Percentiles rank a stretch among this genome's conserved stretches.
Conservation (phyloP, 2,797 vertebrate genomes). For the Bradypodion pumilum region DNA sequence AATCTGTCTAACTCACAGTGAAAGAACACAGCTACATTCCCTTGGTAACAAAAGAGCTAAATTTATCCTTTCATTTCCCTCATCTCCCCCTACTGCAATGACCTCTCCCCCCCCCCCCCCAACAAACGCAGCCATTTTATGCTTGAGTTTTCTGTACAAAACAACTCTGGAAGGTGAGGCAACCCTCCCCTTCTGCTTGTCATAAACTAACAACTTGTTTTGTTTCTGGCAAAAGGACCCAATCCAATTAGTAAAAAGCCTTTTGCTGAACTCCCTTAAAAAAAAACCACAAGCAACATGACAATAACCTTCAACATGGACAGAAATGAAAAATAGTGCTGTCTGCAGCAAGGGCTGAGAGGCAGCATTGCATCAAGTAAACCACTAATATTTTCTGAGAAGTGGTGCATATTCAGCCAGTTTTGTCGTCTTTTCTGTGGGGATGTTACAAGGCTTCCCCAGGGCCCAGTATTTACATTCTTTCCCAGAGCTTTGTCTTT, state of each 20-base stretch:
- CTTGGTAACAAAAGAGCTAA: slow-evolving; percentile 30
- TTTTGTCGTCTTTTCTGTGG: neutral
- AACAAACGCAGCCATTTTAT: neutral
- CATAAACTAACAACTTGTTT: slow-evolving; percentile 30
- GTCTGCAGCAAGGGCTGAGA: slow-evolving; percentile 22
- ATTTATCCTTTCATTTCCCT: slow-evolving; percentile 1
- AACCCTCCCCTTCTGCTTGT: neutral
- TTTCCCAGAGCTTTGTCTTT: neutral
- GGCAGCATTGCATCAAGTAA: slow-evolving; percentile 17
- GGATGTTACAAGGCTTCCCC: slow-evolving; percentile 7
- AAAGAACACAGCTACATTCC: neutral
- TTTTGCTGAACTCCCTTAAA: slow-evolving; percentile 52
- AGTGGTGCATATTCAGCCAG: neutral
- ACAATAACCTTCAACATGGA: slow-evolving; percentile 18
- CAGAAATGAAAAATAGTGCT: slow-evolving; percentile 47
- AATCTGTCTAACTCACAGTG: neutral
- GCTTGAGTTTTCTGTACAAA: neutral
- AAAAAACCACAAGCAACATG: neutral
- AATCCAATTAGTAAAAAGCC: slow-evolving; percentile 59
- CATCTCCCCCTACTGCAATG: neutral
- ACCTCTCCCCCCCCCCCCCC: neutral
- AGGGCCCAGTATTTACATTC: rapidly evolving
- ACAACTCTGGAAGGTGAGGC: neutral
- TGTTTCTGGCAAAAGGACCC: slow-evolving; percentile 41
- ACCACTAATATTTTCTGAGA: neutral